Evolutionary conservation across 1,140 invertebrate genomes (phyloP), one percentile per base, ranked within the genome.

Genomic region (Cydia pomonella): DNA sequence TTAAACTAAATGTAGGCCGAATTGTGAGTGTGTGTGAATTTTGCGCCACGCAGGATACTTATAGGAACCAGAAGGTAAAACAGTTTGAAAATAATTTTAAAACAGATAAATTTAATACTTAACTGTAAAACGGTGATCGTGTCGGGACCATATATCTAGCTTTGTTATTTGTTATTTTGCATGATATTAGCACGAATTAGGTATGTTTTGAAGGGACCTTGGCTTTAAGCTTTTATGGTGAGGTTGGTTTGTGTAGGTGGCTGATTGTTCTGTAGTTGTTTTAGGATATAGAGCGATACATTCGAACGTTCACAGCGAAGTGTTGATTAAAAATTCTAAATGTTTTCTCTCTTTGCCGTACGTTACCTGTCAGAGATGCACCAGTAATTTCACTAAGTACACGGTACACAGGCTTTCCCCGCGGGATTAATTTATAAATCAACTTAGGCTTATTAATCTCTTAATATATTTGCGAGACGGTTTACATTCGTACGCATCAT

Each of bases 331-430:
- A 76, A 69, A 77, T 63, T 23, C 74, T 73, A 23, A 72, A 80
- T 29, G 27, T 62, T 72, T 74, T 81, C 83, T 80, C 76, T 77
- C 77, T 76, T 73, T 71, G 74, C 74, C 76, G 79, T 80, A 79
- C 84, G 79, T 79, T 25, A 78, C 75, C 76, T 84, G 75, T 83
- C 75, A 84, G 82, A 86, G 80, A 87, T 86, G 85, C 83, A 87
- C 80, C 80, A 85, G 81, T 86, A 84, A 84, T 85, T 86, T 82
- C 80, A 75, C 79, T 77, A 80, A 76, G 75, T 82, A 84, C 83
- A 75, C 77, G 78, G 76, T 71, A 80, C 73, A 41, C 76, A 73
- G 78, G 84, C 84, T 87, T 87, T 87, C 84, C 80, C 82, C 80
- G 79, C 78, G 72, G 79, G 80, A 71, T 82, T 85, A 78, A 82